A percentile compares a stretch with the other conserved stretches of the same genome.
Evolutionary conservation across 2,113 vertebrate genomes (phyloP).

Genomic region (Herpetotheres cachinnans): DNA sequence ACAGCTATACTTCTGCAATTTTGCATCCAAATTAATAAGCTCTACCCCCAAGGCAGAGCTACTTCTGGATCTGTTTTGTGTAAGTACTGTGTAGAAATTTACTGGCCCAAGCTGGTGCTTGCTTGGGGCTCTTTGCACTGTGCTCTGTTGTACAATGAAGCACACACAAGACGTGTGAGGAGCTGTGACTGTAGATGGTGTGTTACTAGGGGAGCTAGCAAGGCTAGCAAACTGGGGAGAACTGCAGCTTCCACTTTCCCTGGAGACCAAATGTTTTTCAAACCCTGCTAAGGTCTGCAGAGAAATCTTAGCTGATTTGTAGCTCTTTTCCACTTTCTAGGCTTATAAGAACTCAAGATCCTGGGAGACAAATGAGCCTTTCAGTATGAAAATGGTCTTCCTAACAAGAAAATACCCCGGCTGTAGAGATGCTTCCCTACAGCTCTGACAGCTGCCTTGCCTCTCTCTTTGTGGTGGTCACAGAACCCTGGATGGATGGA

Average conservation of each 20-base stretch:
- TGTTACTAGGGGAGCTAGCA: background rate
- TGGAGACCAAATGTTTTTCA: background rate
- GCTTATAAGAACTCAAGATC: background rate
- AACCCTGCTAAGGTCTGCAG: background rate
- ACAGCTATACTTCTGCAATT: background rate
- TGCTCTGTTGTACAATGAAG: background rate
- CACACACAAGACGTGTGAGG: accelerated
- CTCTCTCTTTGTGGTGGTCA: background rate
- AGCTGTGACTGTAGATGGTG: background rate
- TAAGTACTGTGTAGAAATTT: background rate
- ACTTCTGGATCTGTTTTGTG: background rate
- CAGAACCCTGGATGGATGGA: background rate
- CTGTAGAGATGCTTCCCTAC: background rate
- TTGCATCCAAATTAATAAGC: background rate
- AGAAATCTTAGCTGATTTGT: background rate
- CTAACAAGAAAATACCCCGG: background rate
- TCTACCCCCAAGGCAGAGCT: background rate
- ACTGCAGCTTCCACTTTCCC: background rate
- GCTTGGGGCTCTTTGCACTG: background rate
- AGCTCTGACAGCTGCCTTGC: background rate
- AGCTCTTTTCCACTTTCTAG: background rate
- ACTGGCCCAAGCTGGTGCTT: background rate
- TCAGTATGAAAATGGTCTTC: background rate
- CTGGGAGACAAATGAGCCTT: background rate
- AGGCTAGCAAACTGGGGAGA: background rate